Percentiles rank a stretch among this genome's conserved stretches.
These are phyloP conservation scores for Diacarnus erythraeanus DNA, from an alignment of 37 sponge, comb jelly and placozoan genomes.

Conservation along the genomic window DNA sequence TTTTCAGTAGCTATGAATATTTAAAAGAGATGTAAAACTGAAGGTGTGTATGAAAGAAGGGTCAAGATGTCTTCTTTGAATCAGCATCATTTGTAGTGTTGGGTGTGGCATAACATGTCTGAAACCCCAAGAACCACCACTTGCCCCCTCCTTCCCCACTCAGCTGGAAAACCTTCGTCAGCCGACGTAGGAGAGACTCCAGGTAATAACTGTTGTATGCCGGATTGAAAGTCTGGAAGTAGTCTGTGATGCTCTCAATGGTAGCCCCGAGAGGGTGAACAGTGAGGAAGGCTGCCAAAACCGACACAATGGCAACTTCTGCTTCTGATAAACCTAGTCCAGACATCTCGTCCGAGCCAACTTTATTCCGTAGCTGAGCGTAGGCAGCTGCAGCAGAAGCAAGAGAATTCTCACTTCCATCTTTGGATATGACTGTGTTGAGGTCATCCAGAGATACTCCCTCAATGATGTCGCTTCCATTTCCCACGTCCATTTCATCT, in stretches of 20 bases:
- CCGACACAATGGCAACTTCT: slow-evolving; percentile 69
- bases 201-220: slow-evolving; percentile 55
- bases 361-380: slow-evolving; percentile 37
- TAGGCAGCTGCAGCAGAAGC: slow-evolving; percentile 73
- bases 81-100: not conserved
- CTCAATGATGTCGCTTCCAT: slow-evolving; percentile 43
- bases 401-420: slow-evolving; percentile 16
- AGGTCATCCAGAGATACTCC: slow-evolving; percentile 47
- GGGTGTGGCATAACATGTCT: slow-evolving; percentile 52
- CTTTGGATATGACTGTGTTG: slow-evolving; percentile 11
- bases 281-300: slow-evolving; percentile 73
- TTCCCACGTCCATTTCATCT: slow-evolving; percentile 28
- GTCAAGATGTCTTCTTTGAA: not conserved
- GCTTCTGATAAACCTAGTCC: slow-evolving; percentile 47
- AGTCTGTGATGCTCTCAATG: slow-evolving; percentile 59
- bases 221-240: slow-evolving; percentile 63
- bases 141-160: slow-evolving; percentile 29
- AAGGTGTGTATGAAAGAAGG: too few relatives aligned
- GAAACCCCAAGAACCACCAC: slow-evolving; percentile 90
- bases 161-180: slow-evolving; percentile 75
- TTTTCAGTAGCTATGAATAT: too few relatives aligned
- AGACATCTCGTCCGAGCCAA: slow-evolving; percentile 14
- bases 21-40: too few relatives aligned
- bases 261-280: slow-evolving; percentile 83
- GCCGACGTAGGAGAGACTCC: slow-evolving; percentile 59